phyloP scores from a whole-genome alignment of 2,888 invertebrate species.

The Atherix ibis region DNA sequence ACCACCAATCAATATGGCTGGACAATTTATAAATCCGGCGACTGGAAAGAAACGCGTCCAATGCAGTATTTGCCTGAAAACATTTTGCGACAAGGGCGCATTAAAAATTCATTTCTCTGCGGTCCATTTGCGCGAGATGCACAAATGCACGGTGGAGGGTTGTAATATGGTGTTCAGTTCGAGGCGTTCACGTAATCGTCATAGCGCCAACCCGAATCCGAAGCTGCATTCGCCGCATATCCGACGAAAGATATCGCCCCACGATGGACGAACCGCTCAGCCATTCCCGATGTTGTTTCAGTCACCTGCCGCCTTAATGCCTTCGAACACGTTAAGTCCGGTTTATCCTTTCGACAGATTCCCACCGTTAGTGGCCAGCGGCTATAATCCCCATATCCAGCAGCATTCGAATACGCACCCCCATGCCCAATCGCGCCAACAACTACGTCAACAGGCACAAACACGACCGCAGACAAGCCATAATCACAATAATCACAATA shows the following conservation, averaged over 20 bases:
- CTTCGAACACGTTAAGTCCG: constrained; percentile 39
- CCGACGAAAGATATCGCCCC: constrained; percentile 79
- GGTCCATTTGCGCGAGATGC: constrained; percentile 95
- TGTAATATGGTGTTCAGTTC: constrained; percentile 99
- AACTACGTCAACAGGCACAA: no score
- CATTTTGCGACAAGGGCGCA: constrained; percentile 98
- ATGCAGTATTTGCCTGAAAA: constrained; percentile 94
- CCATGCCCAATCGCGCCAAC: no score
- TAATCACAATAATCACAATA: background rate
- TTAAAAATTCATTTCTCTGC: constrained; percentile 97
- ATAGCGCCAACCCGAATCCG: constrained; percentile 94
- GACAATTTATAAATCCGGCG: constrained; percentile 71
- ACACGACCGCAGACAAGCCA: no score
- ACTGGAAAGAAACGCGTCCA: constrained; percentile 92
- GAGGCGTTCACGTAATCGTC: constrained; percentile 81
- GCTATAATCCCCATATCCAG: no score
- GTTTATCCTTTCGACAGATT: constrained; percentile 58
- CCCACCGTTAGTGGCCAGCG: constrained; percentile 38
- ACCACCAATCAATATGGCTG: constrained; percentile 62
- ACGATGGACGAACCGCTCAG: constrained; percentile 79
- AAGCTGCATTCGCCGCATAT: constrained; percentile 93
- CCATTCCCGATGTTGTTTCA: constrained; percentile 48
- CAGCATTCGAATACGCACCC: no score
- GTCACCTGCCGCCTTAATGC: constrained; percentile 37
- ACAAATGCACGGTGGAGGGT: constrained; percentile 94